phyloP scores from a whole-genome alignment of 1,140 invertebrate species.

The Diachasma alloeum region DNA sequence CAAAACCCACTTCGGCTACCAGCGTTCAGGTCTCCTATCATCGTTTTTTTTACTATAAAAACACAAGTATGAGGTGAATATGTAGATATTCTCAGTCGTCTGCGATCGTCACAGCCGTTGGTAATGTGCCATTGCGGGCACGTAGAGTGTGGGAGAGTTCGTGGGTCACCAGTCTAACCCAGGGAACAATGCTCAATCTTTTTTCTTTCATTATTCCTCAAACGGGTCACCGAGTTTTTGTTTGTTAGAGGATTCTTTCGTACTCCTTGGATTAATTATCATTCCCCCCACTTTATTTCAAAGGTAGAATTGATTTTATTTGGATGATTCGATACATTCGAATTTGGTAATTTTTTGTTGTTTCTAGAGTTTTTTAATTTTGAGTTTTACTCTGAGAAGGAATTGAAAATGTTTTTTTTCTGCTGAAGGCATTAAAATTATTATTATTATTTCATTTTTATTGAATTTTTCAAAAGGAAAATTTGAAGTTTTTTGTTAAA shows the following conservation, averaged over 20 bases:
- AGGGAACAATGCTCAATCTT: constrained; percentile 24
- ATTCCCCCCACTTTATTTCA: background rate
- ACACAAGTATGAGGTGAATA: background rate
- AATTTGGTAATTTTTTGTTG: too few relatives aligned
- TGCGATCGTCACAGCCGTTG: background rate
- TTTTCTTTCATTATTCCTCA: background rate
- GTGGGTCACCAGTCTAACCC: constrained; percentile 54
- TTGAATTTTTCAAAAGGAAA: too few relatives aligned
- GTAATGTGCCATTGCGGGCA: constrained; percentile 26
- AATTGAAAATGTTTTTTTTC: too few relatives aligned
- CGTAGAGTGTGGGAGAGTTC: constrained; percentile 58
- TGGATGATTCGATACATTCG: too few relatives aligned
- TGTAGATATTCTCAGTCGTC: background rate
- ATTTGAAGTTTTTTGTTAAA: too few relatives aligned
- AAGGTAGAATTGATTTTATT: background rate
- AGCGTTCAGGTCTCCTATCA: background rate
- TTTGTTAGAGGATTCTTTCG: background rate
- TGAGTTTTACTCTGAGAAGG: too few relatives aligned
- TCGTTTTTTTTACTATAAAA: background rate
- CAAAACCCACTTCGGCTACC: background rate
- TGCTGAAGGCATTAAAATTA: too few relatives aligned
- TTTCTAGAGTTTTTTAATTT: too few relatives aligned
- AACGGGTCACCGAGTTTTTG: background rate
- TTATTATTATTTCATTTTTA: too few relatives aligned
- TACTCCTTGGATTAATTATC: background rate